Evolutionary conservation across 2,113 vertebrate species (phyloP).

Genomic region (Eleginops maclovinus): DNA sequence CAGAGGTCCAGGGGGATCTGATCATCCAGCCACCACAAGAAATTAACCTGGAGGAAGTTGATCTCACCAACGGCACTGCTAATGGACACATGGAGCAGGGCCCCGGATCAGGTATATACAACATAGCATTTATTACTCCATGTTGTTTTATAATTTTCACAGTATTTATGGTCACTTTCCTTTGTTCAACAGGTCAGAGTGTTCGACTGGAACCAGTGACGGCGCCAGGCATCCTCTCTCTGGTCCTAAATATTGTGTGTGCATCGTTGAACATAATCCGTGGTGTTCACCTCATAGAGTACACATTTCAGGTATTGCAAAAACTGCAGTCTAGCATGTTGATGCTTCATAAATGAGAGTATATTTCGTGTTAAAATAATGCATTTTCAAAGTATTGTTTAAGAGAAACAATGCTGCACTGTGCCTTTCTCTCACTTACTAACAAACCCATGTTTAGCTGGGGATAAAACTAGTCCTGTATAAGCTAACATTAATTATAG

Average conservation of each 20-base stretch:
- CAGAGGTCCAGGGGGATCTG: constrained; percentile 89
- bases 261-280: constrained; percentile 94
- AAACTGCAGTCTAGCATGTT: neutral
- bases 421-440: too few relatives aligned
- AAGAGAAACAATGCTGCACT: neutral
- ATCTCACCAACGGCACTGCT: constrained; percentile 83
- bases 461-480: neutral
- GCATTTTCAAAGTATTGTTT: neutral
- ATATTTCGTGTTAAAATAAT: neutral
- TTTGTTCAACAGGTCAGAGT: constrained; percentile 78
- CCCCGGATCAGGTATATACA: constrained; percentile 82
- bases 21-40: constrained; percentile 83
- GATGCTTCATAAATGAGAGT: neutral
- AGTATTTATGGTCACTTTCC: neutral
- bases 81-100: constrained; percentile 83
- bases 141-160: neutral
- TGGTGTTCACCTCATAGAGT: constrained; percentile 92
- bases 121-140: neutral
- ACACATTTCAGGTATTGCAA: constrained; percentile 90
- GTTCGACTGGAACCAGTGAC: constrained; percentile 91
- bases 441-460: neutral
- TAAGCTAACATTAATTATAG: constrained; percentile 9
- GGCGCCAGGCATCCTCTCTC: constrained; percentile 90
- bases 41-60: constrained; percentile 87
- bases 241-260: constrained; percentile 97